Base-by-base conservation (phyloP, 1,140 invertebrate genomes). In the Drosophila varians region DNA sequence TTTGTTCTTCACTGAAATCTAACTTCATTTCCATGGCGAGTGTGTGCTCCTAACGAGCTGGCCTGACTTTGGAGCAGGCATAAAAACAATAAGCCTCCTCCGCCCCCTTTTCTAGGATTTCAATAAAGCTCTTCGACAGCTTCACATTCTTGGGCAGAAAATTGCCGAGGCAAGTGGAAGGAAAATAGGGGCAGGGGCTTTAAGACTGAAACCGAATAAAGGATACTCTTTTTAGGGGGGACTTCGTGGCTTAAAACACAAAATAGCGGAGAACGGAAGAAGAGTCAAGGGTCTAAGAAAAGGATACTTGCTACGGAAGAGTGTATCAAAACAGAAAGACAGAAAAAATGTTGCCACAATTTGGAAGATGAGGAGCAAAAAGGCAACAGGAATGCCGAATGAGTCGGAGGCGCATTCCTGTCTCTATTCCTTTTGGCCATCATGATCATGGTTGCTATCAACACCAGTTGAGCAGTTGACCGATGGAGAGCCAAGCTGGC, bases 401-500 rank as follows among this genome's bases (percentile, higher is more conserved):
- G n/a, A n/a, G n/a, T n/a, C n/a, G n/a, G n/a, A n/a, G n/a, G n/a
- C n/a, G n/a, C n/a, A n/a, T n/a, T n/a, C n/a, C 34, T 53, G 42
- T 48, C 48, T 31, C 28, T 46, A 28, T 68, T 49, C 51, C 47
- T 48, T n/a, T 9, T 19, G 18, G 18, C 9, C 40, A 46, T 40
- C 57, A 69, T 80, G 80, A 84, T 84, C 80, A 73, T 86, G 76
- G 80, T 71, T 84, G 68, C 73, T 86, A 84, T 84, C 79, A 84
- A 84, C 80, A 84, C 61, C 80, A 84, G 80, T 84, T 79, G 68
- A 55, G 75, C 80, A 79, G 68, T 31, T 73, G 75, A 86, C 65
- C 72, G 58, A 43, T 42, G 62, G 42, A 49, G 49, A 42, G 52
- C 26, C 45, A 2, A 14, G 26, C n/a, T 11, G 3, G 18, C 11